Conservation (phyloP, 2,797 vertebrate genomes). For the Trachops cirrhosus region DNA sequence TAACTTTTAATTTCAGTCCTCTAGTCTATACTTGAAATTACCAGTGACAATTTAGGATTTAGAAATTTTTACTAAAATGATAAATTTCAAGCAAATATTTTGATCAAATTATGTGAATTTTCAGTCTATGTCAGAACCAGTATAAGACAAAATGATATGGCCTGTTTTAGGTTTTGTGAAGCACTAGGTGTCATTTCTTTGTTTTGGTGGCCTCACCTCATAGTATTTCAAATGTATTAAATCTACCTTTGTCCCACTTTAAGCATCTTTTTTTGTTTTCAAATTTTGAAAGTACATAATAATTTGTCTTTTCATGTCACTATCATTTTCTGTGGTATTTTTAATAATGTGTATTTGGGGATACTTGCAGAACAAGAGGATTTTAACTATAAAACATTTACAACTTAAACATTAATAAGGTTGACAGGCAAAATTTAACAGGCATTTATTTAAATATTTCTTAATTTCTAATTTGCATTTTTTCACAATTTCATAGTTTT, state of each 20-base stretch:
- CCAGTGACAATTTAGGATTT: not conserved
- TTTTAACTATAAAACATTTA: not conserved
- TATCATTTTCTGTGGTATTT: not conserved
- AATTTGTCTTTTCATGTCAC: not conserved
- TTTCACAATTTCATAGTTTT: not conserved
- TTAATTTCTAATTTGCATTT: not conserved
- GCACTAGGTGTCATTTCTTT: not conserved
- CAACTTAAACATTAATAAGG: not conserved
- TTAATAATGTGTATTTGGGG: not conserved
- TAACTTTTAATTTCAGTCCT: not conserved
- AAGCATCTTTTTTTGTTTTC: not conserved
- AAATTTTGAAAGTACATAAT: not conserved
- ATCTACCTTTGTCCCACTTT: not conserved
- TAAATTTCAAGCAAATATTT: not conserved
- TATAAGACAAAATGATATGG: not conserved
- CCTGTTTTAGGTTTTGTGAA: not conserved
- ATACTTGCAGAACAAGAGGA: not conserved
- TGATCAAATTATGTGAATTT: not conserved
- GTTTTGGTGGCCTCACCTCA: not conserved
- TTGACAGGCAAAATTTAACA: not conserved
- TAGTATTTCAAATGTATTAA: not conserved
- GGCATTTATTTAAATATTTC: not conserved
- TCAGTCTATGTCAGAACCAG: not conserved
- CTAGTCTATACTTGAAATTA: not conserved
- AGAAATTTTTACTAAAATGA: not conserved